Evolutionary conservation across 1,140 invertebrate species (phyloP), one percentile per base, ranked within the genome.

Genomic region (Meloidogyne floridensis): DNA sequence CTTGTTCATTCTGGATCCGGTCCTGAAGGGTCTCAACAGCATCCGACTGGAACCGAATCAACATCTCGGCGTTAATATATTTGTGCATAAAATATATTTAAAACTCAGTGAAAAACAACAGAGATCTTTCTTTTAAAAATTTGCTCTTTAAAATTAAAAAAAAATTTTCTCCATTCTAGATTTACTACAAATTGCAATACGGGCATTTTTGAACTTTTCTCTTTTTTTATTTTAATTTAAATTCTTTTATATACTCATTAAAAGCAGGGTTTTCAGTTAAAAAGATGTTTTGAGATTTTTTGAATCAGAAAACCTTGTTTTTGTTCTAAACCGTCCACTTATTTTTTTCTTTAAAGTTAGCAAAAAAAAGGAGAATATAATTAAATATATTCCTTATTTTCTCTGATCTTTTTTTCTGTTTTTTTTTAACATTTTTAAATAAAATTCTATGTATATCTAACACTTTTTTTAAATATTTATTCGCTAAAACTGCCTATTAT

Each of bases 1-100:
- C 59, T 65, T 65, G 59, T 65, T 65, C 59, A 65, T 65, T 65
- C 59, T 65, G 59, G 59, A 6, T 65, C 59, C n/a, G 59, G 59
- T n/a, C 59, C 59, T 18, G 59, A 65, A 65, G 59, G 15, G 71
- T 80, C 13, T 72, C 83, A 65, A 84, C 83, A 18, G 20, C 53
- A 32, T 73, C 69, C 76, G n/a, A n/a, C n/a, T 56, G 75, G 75
- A 32, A 13, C n/a, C 18, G 18, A 56, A n/a, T 77, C 51, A 77
- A 77, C 51, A 69, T 54, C 32, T 59, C n/a, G n/a, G 59, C 54
- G 18, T 20, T 56, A 53, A 77, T 32, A 54, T 65, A 56, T n/a
- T 65, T 20, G 6, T 59, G 13, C 20, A 5, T 4, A n/a, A 32
- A 47, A 10, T 4, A 56, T 69, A 15, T 32, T 32, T 32, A 54